Percentiles rank a stretch among this genome's conserved stretches.
Evolutionary conservation across 2,888 invertebrate species (phyloP).

Genomic region (Dioctria linearis): DNA sequence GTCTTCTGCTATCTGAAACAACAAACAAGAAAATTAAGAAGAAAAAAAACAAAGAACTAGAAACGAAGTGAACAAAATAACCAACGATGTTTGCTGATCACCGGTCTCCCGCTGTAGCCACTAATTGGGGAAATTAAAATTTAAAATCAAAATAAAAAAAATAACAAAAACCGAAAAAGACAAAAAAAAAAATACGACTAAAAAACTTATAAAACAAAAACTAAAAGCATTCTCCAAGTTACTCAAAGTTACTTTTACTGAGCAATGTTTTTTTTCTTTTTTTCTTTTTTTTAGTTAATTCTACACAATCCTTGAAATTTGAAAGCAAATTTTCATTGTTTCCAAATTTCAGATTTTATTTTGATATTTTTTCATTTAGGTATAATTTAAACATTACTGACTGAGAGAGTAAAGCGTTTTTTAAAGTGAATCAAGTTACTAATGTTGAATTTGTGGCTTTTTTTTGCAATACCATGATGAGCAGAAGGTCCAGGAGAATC

Average conservation of each 20-base stretch:
- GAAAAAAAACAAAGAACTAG: neutral
- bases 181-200: slow-evolving; percentile 29
- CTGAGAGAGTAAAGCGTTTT: slow-evolving; percentile 50
- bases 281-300: slow-evolving; percentile 5
- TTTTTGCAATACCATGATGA: slow-evolving; percentile 68
- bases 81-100: slow-evolving; percentile 59
- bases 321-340: slow-evolving; percentile 28
- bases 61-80: slow-evolving; percentile 42
- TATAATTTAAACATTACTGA: slow-evolving; percentile 54
- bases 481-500: slow-evolving; percentile 54
- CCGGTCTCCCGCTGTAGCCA: slow-evolving; percentile 54
- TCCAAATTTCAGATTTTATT: slow-evolving; percentile 16
- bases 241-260: slow-evolving; percentile 11
- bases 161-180: slow-evolving; percentile 5
- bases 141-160: slow-evolving; percentile 43
- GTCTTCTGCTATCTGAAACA: slow-evolving; percentile 44
- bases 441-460: slow-evolving; percentile 58
- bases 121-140: slow-evolving; percentile 55
- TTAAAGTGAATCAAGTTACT: slow-evolving; percentile 55
- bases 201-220: slow-evolving; percentile 55
- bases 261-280: slow-evolving; percentile 26
- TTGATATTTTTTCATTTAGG: slow-evolving; percentile 50
- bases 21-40: too few species aligned
- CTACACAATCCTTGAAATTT: slow-evolving; percentile 24
- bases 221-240: slow-evolving; percentile 48